Base-by-base conservation (phyloP, 2,113 vertebrate species). In the Oreotrochilus melanogaster region DNA sequence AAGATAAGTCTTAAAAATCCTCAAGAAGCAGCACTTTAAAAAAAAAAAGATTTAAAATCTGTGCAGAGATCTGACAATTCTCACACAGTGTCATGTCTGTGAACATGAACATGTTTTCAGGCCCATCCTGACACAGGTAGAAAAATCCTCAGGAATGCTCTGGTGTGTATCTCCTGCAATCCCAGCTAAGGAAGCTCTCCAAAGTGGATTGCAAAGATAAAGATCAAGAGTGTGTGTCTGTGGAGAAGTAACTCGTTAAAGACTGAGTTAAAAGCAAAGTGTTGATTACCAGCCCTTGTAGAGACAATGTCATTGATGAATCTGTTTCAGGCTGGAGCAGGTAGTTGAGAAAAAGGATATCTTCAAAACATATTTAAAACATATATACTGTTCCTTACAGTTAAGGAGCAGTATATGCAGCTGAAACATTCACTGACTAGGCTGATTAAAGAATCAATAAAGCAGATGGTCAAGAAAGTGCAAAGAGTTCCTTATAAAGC, bases 151-250 rank as follows among this genome's bases (percentile, higher is more conserved):
- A 66, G 37, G 50, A 80, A 57, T 86, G 28, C 45, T 73, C 45
- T 25, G 13, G 2, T 14, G 17, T 42, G 7, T 70, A 23, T 60
- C 10, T 80, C 27, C n/a, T 37, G 15, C 5, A 37, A 9, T 79
- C 4, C 6, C 3, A 0, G 0, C 18, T 45, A 64, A n/a, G n/a
- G n/a, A 51, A 66, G 31, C 3, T 80, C 4, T 78, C 35, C 13
- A 50, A 86, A 86, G 27, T 23, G 5, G 23, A 67, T 73, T 71
- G 50, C 27, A 82, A 79, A 85, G n/a, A 51, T 73, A 72, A 93
- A 91, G 53, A 84, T 81, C 45, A 84, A 88, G 85, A 39, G 21
- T 14, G 3, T 56, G 30, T 56, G 57, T 28, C 48, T 90, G 30
- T 35, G 42, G 23, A 91, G 70, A 87, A 88, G 24, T 70, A 19